Evolutionary conservation across 2,797 vertebrate species (phyloP).

Genomic region (Rhinichthys osculus): DNA sequence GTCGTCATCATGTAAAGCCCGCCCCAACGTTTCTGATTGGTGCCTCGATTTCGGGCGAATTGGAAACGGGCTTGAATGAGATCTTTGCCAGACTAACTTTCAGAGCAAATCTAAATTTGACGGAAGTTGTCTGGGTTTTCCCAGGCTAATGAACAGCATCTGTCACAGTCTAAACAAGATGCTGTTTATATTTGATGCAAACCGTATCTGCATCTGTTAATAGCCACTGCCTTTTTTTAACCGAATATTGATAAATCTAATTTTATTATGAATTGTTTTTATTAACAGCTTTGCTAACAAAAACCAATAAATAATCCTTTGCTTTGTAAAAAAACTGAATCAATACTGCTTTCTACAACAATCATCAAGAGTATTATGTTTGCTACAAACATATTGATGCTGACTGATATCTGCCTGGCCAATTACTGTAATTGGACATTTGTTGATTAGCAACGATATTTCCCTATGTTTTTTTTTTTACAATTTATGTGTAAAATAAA

Average conservation of each 20-base stretch:
- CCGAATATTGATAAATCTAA: not conserved
- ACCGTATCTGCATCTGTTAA: not conserved
- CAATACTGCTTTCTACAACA: not conserved
- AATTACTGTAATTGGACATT: not conserved
- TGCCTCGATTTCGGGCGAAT: no score
- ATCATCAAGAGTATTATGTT: not conserved
- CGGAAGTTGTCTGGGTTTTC: no score
- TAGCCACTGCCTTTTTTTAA: not conserved
- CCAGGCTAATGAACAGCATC: not conserved
- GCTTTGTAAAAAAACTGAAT: slow-evolving; percentile 10
- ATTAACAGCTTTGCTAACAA: slow-evolving; percentile 29
- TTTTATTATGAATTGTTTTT: slow-evolving; percentile 9
- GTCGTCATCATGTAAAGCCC: no score
- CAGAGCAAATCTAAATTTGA: no score
- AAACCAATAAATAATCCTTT: slow-evolving; percentile 29
- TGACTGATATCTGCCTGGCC: not conserved
- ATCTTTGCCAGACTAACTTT: no score
- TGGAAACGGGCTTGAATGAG: no score
- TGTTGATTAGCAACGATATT: not conserved
- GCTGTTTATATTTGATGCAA: not conserved
- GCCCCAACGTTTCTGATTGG: no score
- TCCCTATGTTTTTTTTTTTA: no score
- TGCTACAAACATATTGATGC: slow-evolving; percentile 20
- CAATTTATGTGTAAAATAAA: no score
- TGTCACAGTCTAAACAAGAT: not conserved